Base-by-base conservation (phyloP, 2,888 invertebrate genomes). In the Drosophila neonasuta region DNA sequence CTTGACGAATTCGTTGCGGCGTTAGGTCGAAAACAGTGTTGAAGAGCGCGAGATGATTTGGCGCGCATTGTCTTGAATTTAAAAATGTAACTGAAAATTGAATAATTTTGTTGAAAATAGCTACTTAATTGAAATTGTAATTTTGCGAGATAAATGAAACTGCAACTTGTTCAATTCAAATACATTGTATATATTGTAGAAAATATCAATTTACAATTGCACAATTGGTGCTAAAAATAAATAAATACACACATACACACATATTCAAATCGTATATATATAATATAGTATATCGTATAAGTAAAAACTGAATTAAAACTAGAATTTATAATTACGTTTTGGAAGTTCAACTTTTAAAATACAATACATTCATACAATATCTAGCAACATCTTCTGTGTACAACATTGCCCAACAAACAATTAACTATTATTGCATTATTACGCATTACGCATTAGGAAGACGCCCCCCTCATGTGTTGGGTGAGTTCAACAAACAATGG, bases 371-470 rank as follows among this genome's bases (percentile, higher is more conserved):
- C 60, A 58, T 55, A 71, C 70, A 60, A 9, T 52, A 50, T 55
- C 36, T 61, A 61, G 61, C 61, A 61, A 61, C 55, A 55, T 39
- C 24, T 24, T 4, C 20, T 20, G 20, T 20, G 20, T 20, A 30
- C 39, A 61, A 30, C 42, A 41, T 41, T 55, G 61, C 41, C 36
- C 61, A 62, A 80, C 86, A 85, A 79, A 80, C 86, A 85, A 79
- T 84, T 71, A 76, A 78, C 68, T 49, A 56, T 88, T 89, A 89
- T 88, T 88, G 88, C 86, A 88, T 87, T 24, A 24, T 24, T 24
- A 24, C 24, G 24, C 24, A 24, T 24, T 24, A 79, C 81, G 84
- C 73, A 73, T 74, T 74, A 88, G 89, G 88, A 88, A 89, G 89
- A 88, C 85, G 77, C 80, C 81, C 56, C 62, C 20, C 60, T 34